These are phyloP conservation scores for Pheucticus melanocephalus DNA, from an alignment of 2,113 vertebrate species.

Conservation along the genomic window DNA sequence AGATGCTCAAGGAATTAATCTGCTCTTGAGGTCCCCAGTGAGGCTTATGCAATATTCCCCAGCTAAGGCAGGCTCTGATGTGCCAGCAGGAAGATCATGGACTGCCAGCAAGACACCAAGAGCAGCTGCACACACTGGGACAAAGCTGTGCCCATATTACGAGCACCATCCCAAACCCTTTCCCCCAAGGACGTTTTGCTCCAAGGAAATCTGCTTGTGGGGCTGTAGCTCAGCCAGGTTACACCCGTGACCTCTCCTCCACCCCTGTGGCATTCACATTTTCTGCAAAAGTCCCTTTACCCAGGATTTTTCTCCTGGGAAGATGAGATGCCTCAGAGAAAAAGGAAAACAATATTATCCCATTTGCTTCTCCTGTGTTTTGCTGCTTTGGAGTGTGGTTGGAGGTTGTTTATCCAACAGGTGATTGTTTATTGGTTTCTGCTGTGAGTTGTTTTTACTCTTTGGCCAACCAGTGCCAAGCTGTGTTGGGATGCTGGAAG, in stretches of 20 bases:
- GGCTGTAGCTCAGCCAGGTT: neutral
- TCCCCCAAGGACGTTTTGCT: neutral
- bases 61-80: neutral
- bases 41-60: slow-evolving; percentile 14
- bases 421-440: too few species aligned
- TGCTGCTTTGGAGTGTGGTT: too few species aligned
- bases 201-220: neutral
- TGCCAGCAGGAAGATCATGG: neutral
- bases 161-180: fast-evolving
- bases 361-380: too few species aligned
- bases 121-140: neutral
- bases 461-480: too few species aligned
- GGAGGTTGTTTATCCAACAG: too few species aligned
- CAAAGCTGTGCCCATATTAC: fast-evolving
- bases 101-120: neutral
- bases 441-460: too few species aligned
- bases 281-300: too few species aligned
- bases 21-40: neutral
- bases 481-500: too few species aligned
- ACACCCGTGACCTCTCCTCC: neutral
- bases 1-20: slow-evolving; percentile 20
- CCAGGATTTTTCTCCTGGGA: too few species aligned
- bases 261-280: too few species aligned
- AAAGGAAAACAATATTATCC: too few species aligned
- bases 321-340: too few species aligned